Base-by-base conservation (phyloP, 2,888 invertebrate species). In the Calliopum simillimum region DNA sequence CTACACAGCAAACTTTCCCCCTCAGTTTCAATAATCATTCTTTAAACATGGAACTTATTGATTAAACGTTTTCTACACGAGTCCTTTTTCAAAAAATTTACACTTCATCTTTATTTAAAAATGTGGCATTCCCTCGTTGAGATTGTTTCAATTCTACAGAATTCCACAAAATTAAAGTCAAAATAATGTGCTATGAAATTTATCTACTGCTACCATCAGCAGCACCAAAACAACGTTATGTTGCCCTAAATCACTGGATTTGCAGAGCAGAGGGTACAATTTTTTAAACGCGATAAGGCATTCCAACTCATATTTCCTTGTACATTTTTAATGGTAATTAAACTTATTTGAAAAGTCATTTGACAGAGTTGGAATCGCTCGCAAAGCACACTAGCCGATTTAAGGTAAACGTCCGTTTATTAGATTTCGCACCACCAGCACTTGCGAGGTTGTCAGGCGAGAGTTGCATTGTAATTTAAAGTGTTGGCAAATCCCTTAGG, bases 311-410 rank as follows among this genome's bases (percentile, higher is more conserved):
- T 74, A 71, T 71, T 72, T 70, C 55, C 61, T 55, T 59, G 72
- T 70, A 62, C 71, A 72, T 74, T 78, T 79, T 75, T 76, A 78
- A 79, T 78, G 79, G 77, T 78, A 79, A 79, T 77, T 75, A 77
- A 72, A 76, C 77, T 77, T 78, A 79, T 79, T 79, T 77, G 74
- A 74, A 78, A 73, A 76, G 73, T 74, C 74, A 63, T 71, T 71
- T 68, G 68, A 67, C 44, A 70, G 33, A 33, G 8, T 4, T 33
- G 8, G 33, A 33, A 33, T 4, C 23, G 58, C 58, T 8, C 33
- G 33, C 33, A 33, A 33, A 33, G 33, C 5, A 33, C 8, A 59
- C n/a, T 8, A 41, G 58, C 16, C 43, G 16, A 12, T 11, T n/a
- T 5, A 58, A 58, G 12, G n/a, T 25, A 6, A 6, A 33, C 2